Evolutionary conservation across 2,888 invertebrate genomes (phyloP).

Genomic region (Aquatica leii): DNA sequence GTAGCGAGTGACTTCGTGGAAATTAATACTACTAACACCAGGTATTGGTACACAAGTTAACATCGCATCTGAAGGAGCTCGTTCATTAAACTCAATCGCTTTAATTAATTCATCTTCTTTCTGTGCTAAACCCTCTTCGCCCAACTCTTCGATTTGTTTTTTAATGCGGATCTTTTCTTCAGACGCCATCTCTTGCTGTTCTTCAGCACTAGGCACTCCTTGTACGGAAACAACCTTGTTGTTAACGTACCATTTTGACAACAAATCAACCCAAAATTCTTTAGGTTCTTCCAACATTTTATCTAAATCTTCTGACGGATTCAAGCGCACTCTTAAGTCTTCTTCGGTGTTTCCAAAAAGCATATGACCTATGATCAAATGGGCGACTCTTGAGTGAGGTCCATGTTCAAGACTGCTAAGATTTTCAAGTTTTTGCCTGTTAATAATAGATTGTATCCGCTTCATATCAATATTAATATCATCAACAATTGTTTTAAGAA

Average conservation of each 20-base stretch:
- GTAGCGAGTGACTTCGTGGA: slow-evolving; percentile 65
- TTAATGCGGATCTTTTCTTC: slow-evolving; percentile 78
- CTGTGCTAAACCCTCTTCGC: slow-evolving; percentile 72
- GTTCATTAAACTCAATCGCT: slow-evolving; percentile 81
- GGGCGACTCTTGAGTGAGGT: slow-evolving; percentile 81
- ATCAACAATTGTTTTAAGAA: slow-evolving; percentile 62
- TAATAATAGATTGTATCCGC: slow-evolving; percentile 76
- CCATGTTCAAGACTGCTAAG: slow-evolving; percentile 76
- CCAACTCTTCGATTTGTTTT: slow-evolving; percentile 70
- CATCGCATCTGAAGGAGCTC: slow-evolving; percentile 74
- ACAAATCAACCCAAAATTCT: slow-evolving; percentile 76
- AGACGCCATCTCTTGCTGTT: slow-evolving; percentile 72
- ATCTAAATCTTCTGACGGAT: slow-evolving; percentile 70
- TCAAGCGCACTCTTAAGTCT: slow-evolving; percentile 74
- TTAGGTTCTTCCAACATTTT: slow-evolving; percentile 69
- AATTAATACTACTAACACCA: slow-evolving; percentile 74
- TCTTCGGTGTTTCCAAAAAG: slow-evolving; percentile 78
- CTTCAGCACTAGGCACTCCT: slow-evolving; percentile 70
- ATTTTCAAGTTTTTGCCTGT: slow-evolving; percentile 73
- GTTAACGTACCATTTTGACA: slow-evolving; percentile 73
- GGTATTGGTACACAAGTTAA: slow-evolving; percentile 80
- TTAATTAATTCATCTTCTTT: slow-evolving; percentile 69
- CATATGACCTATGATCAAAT: slow-evolving; percentile 82
- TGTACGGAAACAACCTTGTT: slow-evolving; percentile 70
- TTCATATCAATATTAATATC: slow-evolving; percentile 75